phyloP scores from a whole-genome alignment of 2,113 vertebrate genomes.

The Macquaria ambigua region DNA sequence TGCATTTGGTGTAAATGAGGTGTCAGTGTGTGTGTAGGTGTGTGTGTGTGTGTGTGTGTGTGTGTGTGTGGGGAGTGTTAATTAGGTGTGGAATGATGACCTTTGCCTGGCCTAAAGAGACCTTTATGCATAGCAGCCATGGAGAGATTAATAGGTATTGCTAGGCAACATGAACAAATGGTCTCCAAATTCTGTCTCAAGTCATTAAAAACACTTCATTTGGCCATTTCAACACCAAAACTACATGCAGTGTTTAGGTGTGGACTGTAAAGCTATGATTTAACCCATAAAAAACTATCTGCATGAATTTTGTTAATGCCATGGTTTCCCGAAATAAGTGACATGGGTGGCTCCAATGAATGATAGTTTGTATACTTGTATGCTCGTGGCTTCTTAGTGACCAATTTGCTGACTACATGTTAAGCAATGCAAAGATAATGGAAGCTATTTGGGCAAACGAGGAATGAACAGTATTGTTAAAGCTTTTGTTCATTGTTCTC shows the following conservation, averaged over 20 bases:
- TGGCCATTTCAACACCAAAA: slow-evolving; percentile 34
- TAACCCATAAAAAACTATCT: slow-evolving; percentile 14
- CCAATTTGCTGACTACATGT: slow-evolving; percentile 31
- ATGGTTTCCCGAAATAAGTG: slow-evolving; percentile 1
- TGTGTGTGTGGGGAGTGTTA: slow-evolving; percentile 57
- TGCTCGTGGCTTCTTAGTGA: slow-evolving; percentile 12
- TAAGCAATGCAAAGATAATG: slow-evolving; percentile 39
- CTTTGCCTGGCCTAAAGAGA: slow-evolving; percentile 67
- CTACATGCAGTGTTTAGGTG: slow-evolving; percentile 24
- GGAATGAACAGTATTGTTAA: slow-evolving; percentile 32
- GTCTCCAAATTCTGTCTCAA: slow-evolving; percentile 71
- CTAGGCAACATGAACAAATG: slow-evolving; percentile 68
- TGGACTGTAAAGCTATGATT: slow-evolving; percentile 36
- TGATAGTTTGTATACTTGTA: not conserved
- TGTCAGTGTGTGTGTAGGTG: slow-evolving; percentile 8
- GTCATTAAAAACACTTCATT: slow-evolving; percentile 71
- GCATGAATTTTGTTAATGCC: slow-evolving; percentile 9
- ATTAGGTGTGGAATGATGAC: slow-evolving; percentile 79
- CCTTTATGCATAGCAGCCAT: slow-evolving; percentile 66
- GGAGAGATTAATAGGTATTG: slow-evolving; percentile 74
- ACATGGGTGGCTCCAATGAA: not conserved
- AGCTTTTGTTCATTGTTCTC: slow-evolving; percentile 56
- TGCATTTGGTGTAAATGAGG: slow-evolving; percentile 35
- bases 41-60: slow-evolving; percentile 12
- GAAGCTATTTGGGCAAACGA: slow-evolving; percentile 26